Percentiles rank a stretch among this genome's conserved stretches.
These are phyloP conservation scores for Zaprionus davidi DNA, from an alignment of 1,140 invertebrate species.

Conservation along the genomic window DNA sequence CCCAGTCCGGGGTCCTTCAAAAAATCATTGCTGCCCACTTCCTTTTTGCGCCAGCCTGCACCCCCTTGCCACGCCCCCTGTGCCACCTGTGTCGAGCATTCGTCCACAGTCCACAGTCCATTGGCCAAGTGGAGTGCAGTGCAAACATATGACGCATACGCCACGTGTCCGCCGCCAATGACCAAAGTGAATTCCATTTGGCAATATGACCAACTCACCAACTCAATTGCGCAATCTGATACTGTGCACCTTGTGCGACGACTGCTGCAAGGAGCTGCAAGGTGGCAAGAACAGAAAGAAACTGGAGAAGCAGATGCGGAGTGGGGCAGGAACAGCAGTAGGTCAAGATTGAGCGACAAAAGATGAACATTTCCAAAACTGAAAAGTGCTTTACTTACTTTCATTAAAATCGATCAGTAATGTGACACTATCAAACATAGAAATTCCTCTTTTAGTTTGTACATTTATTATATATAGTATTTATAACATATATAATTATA, in stretches of 20 bases:
- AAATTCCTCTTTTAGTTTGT: too few species aligned
- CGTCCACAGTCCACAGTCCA: neutral
- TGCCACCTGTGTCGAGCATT: neutral
- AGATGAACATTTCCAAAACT: too few species aligned
- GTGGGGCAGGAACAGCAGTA: neutral
- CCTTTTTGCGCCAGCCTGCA: neutral
- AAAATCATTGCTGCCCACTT: conserved; percentile 21
- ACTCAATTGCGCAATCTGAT: conserved; percentile 55
- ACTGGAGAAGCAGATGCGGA: neutral
- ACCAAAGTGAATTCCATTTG: conserved; percentile 68
- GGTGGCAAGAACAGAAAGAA: neutral
- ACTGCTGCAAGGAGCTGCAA: neutral
- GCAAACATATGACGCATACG: conserved; percentile 69
- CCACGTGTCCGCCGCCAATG: conserved; percentile 21
- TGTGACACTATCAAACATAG: too few species aligned
- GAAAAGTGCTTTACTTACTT: too few species aligned
- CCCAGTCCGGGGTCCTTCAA: conserved; percentile 7
- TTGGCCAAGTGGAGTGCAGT: conserved; percentile 49
- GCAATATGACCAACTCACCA: conserved; percentile 54
- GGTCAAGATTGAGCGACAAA: neutral
- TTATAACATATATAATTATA: too few species aligned
- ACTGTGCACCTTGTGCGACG: neutral
- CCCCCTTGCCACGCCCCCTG: neutral
- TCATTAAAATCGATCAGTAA: too few species aligned
- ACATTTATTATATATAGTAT: too few species aligned